Conservation (phyloP, 1,140 invertebrate species). For the Drosophila truncata region DNA sequence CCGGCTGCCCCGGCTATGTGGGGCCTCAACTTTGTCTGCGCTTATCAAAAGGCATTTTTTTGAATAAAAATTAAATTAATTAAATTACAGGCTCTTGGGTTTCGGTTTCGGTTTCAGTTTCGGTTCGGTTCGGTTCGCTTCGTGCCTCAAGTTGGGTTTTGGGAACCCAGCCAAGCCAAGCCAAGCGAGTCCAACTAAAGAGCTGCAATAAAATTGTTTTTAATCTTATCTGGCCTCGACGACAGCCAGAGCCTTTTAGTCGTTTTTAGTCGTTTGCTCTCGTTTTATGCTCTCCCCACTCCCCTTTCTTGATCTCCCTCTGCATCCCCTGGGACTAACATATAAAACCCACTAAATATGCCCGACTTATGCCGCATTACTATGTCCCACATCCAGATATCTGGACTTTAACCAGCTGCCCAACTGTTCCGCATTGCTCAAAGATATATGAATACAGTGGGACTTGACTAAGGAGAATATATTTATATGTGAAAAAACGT, state of each 20-base stretch:
- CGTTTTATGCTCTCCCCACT: conserved; percentile 41
- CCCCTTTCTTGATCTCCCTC: not conserved
- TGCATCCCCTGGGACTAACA: conserved; percentile 33
- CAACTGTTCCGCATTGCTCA: conserved; percentile 60
- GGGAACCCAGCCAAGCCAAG: conserved; percentile 42
- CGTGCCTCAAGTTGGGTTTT: conserved; percentile 5
- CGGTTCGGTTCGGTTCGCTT: not conserved
- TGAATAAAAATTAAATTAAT: conserved; percentile 85
- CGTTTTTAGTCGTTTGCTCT: conserved; percentile 68
- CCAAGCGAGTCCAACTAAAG: conserved; percentile 74
- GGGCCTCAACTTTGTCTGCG: conserved; percentile 61
- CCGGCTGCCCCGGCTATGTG: conserved; percentile 8
- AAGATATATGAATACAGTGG: conserved; percentile 33
- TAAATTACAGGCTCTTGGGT: conserved; percentile 75
- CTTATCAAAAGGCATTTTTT: conserved; percentile 82
- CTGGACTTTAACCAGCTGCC: conserved; percentile 38
- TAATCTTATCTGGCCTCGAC: conserved; percentile 78
- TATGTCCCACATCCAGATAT: conserved; percentile 46
- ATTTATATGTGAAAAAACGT: no score
- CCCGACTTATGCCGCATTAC: conserved; percentile 77
- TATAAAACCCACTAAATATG: conserved; percentile 80
- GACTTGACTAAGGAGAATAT: not conserved
- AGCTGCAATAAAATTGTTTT: conserved; percentile 84
- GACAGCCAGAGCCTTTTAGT: conserved; percentile 71
- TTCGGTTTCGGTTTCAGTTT: conserved; percentile 19